Base-by-base conservation (phyloP, 1,140 invertebrate genomes). In the Drosophila tani region DNA sequence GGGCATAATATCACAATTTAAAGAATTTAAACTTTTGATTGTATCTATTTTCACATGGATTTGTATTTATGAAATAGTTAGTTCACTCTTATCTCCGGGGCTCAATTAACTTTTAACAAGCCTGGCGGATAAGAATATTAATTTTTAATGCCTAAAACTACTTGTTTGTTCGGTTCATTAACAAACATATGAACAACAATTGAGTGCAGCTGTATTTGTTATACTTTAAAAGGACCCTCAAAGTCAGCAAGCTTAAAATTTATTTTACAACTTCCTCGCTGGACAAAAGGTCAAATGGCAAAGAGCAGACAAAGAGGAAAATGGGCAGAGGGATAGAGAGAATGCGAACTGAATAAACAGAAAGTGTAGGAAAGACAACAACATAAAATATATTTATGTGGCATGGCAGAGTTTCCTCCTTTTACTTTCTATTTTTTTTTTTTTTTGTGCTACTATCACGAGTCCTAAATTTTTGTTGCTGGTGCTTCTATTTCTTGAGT, bases 361-460 rank as follows among this genome's bases (percentile, higher is more conserved):
- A 77, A 83, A 78, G 81, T 71, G 81, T 74, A 65, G 76, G 71
- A 87, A 88, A 74, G 81, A 80, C 65, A 83, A 75, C 73, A 84
- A 66, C 73, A 87, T 87, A 88, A 84, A 87, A 88, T 78, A 84
- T 87, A 87, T 87, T 84, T 87, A 84, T 87, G 85, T 87, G 74
- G 60, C 77, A 77, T 79, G 68, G 84, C 81, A 90, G 74, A 73
- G 70, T 27, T 59, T 38, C 55, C 24, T 50, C 19, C 27, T 38
- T 12, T 73, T 51, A n/a, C 12, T 66, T 27, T 56, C 21, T 11
- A 8, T 21, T 21, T 49, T 49, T 47, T 46, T 63, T 29, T 21
- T 21, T 47, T 47, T 80, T 68, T 87, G 69, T 88, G 77, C 62
- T 75, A 71, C 76, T 77, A 77, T 82, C 83, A 65, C 51, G 56